These are phyloP conservation scores for Drosophila paulistorum DNA, from an alignment of 1,140 invertebrate species.

Conservation along the genomic window DNA sequence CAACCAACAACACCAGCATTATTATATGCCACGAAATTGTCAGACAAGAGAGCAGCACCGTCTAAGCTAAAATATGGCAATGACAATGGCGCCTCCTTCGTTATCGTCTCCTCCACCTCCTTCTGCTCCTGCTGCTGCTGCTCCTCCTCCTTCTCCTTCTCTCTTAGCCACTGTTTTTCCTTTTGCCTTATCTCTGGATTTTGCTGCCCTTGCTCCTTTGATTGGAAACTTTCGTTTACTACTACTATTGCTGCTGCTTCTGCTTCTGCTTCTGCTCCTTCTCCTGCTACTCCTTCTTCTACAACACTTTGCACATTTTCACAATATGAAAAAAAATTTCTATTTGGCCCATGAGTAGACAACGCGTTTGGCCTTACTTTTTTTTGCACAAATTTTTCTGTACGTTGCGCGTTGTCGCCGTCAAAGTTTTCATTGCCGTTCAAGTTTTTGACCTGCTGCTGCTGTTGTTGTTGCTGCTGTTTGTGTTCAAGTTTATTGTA, in stretches of 20 bases:
- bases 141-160: conserved; percentile 10
- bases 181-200: background rate
- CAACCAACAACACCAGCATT: conserved; percentile 45
- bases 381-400: conserved; percentile 74
- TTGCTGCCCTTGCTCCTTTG: background rate
- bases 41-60: conserved; percentile 35
- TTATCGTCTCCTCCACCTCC: conserved; percentile 24
- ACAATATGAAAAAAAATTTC: conserved; percentile 51
- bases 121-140: conserved; percentile 10
- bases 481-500: background rate
- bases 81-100: conserved; percentile 68
- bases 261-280: background rate
- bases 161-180: background rate
- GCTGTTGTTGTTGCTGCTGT: conserved; percentile 11
- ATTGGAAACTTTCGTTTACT: background rate
- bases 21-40: conserved; percentile 38
- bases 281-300: conserved; percentile 5
- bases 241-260: background rate
- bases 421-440: conserved; percentile 29
- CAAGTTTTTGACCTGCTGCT: background rate
- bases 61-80: conserved; percentile 53
- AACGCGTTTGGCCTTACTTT: conserved; percentile 41
- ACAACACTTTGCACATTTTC: conserved; percentile 68
- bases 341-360: conserved; percentile 28
- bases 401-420: conserved; percentile 60